Percentiles rank a stretch among this genome's conserved stretches.
Evolutionary conservation across 2,888 invertebrate species (phyloP).

Genomic region (Catotricha subobsoleta): DNA sequence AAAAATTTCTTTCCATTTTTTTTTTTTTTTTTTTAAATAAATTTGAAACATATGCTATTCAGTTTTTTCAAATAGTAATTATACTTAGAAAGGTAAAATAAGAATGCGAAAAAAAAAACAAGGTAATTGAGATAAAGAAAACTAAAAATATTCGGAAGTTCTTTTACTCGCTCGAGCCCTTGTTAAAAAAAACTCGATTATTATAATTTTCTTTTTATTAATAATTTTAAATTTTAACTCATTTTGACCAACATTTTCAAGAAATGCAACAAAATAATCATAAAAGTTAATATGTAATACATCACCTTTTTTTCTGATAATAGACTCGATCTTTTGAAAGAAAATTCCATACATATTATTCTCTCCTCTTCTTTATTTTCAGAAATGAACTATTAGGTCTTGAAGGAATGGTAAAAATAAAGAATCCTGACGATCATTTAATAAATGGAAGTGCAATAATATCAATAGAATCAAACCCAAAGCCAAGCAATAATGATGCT

Average conservation of each 20-base stretch:
- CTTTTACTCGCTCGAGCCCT: no score
- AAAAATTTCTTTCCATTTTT: no score
- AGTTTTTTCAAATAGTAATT: no score
- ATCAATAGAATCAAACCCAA: conserved; percentile 3
- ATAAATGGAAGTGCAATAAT: conserved; percentile 22
- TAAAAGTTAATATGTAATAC: neutral
- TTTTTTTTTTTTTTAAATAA: no score
- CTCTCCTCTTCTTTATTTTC: conserved; percentile 9
- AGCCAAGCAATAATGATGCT: conserved; percentile 5
- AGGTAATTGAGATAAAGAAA: no score
- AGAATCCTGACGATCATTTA: conserved; percentile 45
- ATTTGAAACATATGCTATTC: no score
- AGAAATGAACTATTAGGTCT: conserved; percentile 54
- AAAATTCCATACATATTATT: neutral
- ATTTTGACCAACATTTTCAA: neutral
- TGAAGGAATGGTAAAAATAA: conserved; percentile 53
- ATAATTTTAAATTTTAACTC: no score
- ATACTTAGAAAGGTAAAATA: no score
- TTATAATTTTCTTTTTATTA: no score
- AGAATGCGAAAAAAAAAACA: no score
- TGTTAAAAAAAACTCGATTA: no score
- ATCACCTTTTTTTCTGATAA: neutral
- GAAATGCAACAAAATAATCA: neutral
- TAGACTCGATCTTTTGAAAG: neutral
- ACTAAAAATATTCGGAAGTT: no score